phyloP scores from a whole-genome alignment of 2,113 vertebrate genomes.

The Oncorhynchus kisutch region DNA sequence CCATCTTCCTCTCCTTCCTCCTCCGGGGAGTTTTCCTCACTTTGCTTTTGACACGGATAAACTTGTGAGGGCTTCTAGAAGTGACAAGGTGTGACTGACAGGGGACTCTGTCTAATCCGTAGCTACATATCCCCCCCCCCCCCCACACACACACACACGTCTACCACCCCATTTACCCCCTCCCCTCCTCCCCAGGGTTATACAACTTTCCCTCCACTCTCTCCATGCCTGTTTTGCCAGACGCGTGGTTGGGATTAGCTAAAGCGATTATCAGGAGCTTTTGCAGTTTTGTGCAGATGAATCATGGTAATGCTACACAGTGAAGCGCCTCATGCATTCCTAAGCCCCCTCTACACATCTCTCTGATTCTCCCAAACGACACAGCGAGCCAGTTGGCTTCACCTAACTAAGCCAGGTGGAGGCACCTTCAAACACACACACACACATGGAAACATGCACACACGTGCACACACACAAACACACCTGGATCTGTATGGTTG shows the following conservation, averaged over 20 bases:
- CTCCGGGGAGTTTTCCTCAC: slow-evolving; percentile 10
- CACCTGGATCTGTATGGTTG: not conserved
- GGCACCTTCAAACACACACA: slow-evolving; percentile 28
- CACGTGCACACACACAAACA: not conserved
- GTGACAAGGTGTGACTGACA: slow-evolving; percentile 27
- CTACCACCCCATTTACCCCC: slow-evolving; percentile 33
- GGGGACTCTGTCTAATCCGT: not conserved
- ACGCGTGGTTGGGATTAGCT: slow-evolving; percentile 69
- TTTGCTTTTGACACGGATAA: slow-evolving; percentile 8
- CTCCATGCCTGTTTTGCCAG: slow-evolving; percentile 61
- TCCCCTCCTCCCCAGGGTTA: slow-evolving; percentile 34
- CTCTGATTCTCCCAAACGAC: slow-evolving; percentile 69
- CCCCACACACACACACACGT: slow-evolving; percentile 12
- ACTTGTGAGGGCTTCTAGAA: slow-evolving; percentile 16
- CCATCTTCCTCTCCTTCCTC: not conserved
- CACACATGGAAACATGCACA: not conserved
- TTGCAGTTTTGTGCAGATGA: slow-evolving; percentile 77
- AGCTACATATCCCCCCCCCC: not conserved
- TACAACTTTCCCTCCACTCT: slow-evolving; percentile 55
- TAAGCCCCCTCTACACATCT: slow-evolving; percentile 71
- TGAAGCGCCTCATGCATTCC: slow-evolving; percentile 70
- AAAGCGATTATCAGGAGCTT: slow-evolving; percentile 73
- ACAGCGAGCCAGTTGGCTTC: slow-evolving; percentile 65
- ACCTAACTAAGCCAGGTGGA: slow-evolving; percentile 55
- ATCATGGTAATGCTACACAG: slow-evolving; percentile 75